A percentile compares a stretch with the other conserved stretches of the same genome.
These are phyloP conservation scores for Nemopilema nomurai DNA, from an alignment of 30 jellyfish, hydroid and myxozoan genomes.

Conservation along the genomic window DNA sequence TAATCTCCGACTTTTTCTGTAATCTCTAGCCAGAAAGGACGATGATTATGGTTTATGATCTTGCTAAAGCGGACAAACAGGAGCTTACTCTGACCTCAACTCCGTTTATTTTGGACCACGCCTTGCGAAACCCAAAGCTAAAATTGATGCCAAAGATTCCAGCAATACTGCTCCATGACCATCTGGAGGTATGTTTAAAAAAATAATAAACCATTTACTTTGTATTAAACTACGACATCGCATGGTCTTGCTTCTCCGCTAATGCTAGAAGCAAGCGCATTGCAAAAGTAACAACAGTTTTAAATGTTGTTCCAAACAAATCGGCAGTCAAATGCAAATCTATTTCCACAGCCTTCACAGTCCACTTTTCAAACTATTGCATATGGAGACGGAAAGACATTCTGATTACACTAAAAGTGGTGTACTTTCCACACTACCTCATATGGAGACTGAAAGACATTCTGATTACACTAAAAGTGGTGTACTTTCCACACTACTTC, in stretches of 20 bases:
- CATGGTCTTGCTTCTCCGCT: background rate
- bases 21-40: constrained; percentile 14
- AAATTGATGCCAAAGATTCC: constrained; percentile 26
- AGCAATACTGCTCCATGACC: constrained; percentile 32
- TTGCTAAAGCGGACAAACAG: background rate
- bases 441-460: no score
- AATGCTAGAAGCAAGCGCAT: no score
- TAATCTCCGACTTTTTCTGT: background rate
- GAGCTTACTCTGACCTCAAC: background rate
- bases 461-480: no score
- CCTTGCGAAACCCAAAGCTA: constrained; percentile 16
- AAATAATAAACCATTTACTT: background rate
- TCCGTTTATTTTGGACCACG: constrained; percentile 10
- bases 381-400: no score
- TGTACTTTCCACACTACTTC: no score
- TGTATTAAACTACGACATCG: background rate
- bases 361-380: no score
- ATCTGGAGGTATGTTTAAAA: constrained; percentile 17
- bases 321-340: no score
- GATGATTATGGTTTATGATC: constrained; percentile 4
- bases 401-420: no score
- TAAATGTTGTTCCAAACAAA: no score
- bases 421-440: no score
- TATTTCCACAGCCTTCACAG: no score
- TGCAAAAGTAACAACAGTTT: no score